Conservation (phyloP, 2,113 vertebrate genomes). For the Bambusicola thoracicus region DNA sequence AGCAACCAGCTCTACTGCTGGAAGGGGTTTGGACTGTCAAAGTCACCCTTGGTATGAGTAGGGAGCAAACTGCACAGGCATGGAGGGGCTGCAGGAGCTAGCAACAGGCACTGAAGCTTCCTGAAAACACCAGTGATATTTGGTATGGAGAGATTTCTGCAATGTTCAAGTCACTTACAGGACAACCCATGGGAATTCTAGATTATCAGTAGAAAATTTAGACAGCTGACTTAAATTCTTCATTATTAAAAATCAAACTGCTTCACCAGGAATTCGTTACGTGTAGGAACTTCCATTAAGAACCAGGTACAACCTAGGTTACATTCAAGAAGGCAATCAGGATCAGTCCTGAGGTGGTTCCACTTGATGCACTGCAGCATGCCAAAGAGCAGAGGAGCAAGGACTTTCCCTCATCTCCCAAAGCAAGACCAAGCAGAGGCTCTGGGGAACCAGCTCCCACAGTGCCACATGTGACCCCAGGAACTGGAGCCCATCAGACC, state of each 20-base stretch:
- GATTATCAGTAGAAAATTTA: constrained; percentile 16
- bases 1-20: neutral
- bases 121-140: neutral
- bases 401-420: neutral
- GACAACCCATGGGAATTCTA: neutral
- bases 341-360: neutral
- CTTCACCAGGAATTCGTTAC: neutral
- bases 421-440: neutral
- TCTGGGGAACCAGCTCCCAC: neutral
- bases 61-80: neutral
- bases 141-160: neutral
- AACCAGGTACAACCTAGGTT: neutral
- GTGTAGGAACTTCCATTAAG: neutral
- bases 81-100: neutral
- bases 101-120: neutral
- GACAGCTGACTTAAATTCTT: neutral
- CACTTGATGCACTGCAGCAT: accelerated
- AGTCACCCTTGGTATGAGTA: neutral
- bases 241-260: neutral
- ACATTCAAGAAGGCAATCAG: neutral
- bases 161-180: neutral
- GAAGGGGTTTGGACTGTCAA: neutral
- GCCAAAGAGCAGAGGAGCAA: neutral
- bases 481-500: neutral
- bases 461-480: neutral